Conservation (phyloP, 2,888 invertebrate genomes). For the Spodoptera picta region DNA sequence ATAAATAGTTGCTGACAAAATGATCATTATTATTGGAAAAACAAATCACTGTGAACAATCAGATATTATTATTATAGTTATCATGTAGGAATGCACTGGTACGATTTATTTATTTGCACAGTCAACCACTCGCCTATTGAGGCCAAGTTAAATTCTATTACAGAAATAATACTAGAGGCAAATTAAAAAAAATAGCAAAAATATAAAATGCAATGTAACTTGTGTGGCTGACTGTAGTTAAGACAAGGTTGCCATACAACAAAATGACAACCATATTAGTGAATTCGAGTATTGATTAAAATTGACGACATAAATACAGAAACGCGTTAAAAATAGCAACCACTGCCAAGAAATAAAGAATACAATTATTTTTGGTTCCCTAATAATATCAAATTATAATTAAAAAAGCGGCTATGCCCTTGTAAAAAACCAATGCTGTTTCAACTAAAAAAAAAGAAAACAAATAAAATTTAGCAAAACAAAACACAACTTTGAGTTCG, state of each 20-base stretch:
- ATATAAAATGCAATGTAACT: conserved; percentile 17
- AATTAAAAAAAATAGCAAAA: conserved; percentile 11
- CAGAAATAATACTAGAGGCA: conserved; percentile 4
- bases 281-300: conserved; percentile 44
- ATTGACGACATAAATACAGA: conserved; percentile 26
- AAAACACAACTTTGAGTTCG: conserved; percentile 65
- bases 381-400: conserved; percentile 40
- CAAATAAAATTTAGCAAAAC: conserved; percentile 72
- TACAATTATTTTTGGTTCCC: conserved; percentile 30
- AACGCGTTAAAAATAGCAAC: conserved; percentile 30
- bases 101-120: conserved; percentile 32
- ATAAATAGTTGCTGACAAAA: conserved; percentile 82
- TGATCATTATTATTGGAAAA: conserved; percentile 62
- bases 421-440: conserved; percentile 43
- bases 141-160: not conserved
- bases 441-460: conserved; percentile 49
- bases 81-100: conserved; percentile 60
- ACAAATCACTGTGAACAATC: conserved; percentile 46
- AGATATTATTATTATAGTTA: conserved; percentile 28
- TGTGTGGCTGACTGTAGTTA: conserved; percentile 24
- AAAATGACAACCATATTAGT: conserved; percentile 14
- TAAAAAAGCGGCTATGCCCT: conserved; percentile 52
- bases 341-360: conserved; percentile 15
- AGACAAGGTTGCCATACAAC: conserved; percentile 26
- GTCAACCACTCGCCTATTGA: conserved; percentile 18